Conservation (phyloP, 2,113 vertebrate species). For the Sitta europaea region DNA sequence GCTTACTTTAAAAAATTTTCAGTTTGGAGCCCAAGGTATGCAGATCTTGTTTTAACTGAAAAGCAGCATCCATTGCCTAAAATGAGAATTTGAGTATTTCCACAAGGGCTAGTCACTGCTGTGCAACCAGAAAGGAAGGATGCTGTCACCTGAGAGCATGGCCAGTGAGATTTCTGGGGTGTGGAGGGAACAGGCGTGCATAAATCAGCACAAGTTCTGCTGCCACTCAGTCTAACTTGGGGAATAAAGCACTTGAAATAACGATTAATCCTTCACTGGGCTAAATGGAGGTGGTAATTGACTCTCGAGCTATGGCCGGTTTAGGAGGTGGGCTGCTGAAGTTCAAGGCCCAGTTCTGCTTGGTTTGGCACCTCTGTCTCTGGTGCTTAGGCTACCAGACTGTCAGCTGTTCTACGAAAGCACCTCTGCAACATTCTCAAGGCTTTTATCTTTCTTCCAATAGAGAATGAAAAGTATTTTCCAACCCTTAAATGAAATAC, state of each 20-base stretch:
- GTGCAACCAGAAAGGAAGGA: neutral
- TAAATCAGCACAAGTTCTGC: neutral
- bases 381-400: neutral
- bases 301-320: neutral
- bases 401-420: neutral
- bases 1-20: neutral
- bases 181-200: neutral
- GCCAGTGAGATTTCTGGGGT: neutral
- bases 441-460: neutral
- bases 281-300: rapidly evolving
- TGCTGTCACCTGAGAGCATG: neutral
- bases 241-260: neutral
- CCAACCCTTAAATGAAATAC: neutral
- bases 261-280: neutral
- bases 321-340: neutral
- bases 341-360: neutral
- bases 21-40: neutral
- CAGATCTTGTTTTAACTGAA: neutral
- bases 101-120: neutral
- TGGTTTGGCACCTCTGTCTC: neutral
- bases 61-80: neutral
- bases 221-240: neutral
- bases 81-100: neutral
- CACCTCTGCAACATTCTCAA: neutral
- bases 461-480: neutral